A percentile compares a stretch with the other conserved stretches of the same genome.
phyloP scores from a whole-genome alignment of 2,797 vertebrate species.

The Spondyliosoma cantharus region DNA sequence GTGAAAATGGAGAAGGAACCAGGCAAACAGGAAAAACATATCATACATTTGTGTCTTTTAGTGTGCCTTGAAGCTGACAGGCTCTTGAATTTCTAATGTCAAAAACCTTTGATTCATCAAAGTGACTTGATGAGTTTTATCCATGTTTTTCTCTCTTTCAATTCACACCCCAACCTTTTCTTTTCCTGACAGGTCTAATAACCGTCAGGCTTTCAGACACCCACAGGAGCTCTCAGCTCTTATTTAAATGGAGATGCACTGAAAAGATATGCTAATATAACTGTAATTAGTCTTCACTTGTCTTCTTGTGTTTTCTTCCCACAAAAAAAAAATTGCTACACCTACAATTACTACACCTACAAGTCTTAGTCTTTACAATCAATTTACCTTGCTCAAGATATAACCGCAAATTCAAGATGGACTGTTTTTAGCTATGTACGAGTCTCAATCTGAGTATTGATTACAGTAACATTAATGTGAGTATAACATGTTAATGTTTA shows the following conservation, averaged over 20 bases:
- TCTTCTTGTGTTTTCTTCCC: not conserved
- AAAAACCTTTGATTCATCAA: not conserved
- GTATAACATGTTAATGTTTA: slow-evolving; percentile 20
- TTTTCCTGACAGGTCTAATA: not conserved
- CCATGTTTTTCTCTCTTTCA: not conserved
- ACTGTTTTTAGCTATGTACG: slow-evolving; percentile 5
- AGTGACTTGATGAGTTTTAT: not conserved
- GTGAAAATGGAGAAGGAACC: not conserved
- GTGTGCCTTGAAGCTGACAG: not conserved
- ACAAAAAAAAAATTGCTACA: not conserved
- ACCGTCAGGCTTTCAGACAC: not conserved
- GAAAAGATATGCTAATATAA: not conserved
- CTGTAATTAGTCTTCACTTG: not conserved
- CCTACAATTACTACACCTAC: too few relatives aligned
- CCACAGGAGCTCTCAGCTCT: not conserved
- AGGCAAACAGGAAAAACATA: too few relatives aligned
- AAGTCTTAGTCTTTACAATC: not conserved
- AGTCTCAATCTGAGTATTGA: slow-evolving; percentile 20
- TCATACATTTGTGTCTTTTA: not conserved
- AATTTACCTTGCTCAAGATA: not conserved
- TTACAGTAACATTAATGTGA: slow-evolving; percentile 6
- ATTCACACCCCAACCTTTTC: not conserved
- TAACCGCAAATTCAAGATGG: not conserved
- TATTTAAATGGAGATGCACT: not conserved
- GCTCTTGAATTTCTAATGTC: not conserved